Conservation (phyloP, 2,797 vertebrate species). For the Hylomyscus alleni region DNA sequence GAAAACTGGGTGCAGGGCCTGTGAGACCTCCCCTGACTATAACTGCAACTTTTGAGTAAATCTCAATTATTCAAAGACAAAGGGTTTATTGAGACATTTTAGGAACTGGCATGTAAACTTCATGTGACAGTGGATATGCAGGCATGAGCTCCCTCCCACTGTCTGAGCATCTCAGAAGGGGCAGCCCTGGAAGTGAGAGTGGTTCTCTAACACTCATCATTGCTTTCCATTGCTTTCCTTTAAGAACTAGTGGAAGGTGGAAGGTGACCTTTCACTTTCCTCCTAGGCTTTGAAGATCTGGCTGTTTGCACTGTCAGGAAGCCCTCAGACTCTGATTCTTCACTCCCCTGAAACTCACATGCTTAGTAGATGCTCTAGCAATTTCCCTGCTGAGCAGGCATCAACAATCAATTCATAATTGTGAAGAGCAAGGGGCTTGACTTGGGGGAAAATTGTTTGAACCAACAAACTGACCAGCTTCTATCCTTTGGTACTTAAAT, state of each 20-base stretch:
- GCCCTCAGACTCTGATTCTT: background rate
- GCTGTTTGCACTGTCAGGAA: background rate
- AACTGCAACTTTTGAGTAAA: slow-evolving; percentile 10
- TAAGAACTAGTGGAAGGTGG: background rate
- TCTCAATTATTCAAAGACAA: slow-evolving; percentile 25
- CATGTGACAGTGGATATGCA: no score
- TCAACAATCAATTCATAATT: background rate
- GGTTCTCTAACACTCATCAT: background rate
- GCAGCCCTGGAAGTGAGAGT: background rate
- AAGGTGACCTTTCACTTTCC: background rate
- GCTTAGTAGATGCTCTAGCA: background rate
- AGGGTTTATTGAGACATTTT: background rate
- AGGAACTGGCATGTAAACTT: background rate
- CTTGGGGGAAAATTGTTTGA: slow-evolving; percentile 20
- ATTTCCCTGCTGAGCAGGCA: background rate
- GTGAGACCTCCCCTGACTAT: background rate
- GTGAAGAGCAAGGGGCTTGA: background rate
- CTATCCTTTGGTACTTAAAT: background rate
- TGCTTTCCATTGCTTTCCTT: background rate
- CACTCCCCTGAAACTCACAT: background rate
- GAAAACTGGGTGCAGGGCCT: background rate
- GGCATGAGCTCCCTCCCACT: background rate
- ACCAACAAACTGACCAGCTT: background rate
- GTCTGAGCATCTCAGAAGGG: background rate
- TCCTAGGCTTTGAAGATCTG: background rate